Evolutionary conservation across 2,113 vertebrate genomes (phyloP), one percentile per base, ranked within the genome.

Genomic region (Ariopsis seemanni): DNA sequence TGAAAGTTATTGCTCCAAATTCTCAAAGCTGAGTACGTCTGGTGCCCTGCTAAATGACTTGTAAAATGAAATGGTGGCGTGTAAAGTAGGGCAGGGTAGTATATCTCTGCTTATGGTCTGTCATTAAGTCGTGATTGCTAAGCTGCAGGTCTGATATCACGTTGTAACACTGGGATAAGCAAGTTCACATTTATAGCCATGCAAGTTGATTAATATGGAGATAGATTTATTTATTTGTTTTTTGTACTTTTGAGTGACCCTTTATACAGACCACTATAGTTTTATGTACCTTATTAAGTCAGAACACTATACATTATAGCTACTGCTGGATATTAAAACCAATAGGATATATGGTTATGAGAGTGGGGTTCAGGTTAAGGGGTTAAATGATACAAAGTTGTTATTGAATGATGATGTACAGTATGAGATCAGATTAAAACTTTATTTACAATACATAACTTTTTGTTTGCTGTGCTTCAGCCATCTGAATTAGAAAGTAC

Each of bases 151-250:
- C 53, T 82, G 48, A 77, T 86, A 75, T 84, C 55, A 4, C 62
- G 20, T 67, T 53, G 78, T 67, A 57, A 74, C 65, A 25, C 12
- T 72, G 30, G 84, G 82, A 65, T 81, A 79, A 12, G 72, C 2
- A 14, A 50, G 74, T 75, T 12, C 53, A 52, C 42, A 72, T 87
- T 79, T 48, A 22, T 58, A 62, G 17, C 42, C 8, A 25, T 55
- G n/a, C 52, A 10, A 42, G 72, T 57, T 86, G 77, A 67, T 57
- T 63, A 83, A 88, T 85, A 90, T n/a, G 6, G 65, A 85, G n/a
- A 69, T 69, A 69, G 53, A 17, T 20, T 79, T 53, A 18, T 57
- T 72, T 58, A 30, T 58, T 57, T 55, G 11, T 58, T 52, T 12
- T 83, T 63, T 15, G n/a, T 65, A 1, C 14, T 63, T 72, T 80